Evolutionary conservation across 2,888 invertebrate species (phyloP).

Genomic region (Eupithecia inturbata): DNA sequence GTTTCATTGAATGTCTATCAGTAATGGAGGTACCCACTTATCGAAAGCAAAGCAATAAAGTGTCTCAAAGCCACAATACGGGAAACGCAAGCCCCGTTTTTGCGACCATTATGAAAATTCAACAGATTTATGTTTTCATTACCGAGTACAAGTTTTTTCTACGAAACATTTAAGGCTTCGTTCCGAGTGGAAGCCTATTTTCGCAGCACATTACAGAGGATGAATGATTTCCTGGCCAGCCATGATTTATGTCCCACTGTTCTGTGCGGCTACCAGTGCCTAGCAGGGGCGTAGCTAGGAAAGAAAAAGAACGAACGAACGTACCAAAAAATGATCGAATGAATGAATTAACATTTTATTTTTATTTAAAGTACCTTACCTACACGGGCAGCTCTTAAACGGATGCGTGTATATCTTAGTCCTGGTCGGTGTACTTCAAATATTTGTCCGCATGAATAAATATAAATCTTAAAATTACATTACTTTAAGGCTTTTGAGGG

Average conservation of each 20-base stretch:
- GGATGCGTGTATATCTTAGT: too few relatives aligned
- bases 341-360: background rate
- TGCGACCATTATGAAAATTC: conserved; percentile 34
- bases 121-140: conserved; percentile 56
- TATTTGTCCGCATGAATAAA: background rate
- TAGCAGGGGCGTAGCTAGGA: conserved; percentile 40
- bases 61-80: conserved; percentile 7
- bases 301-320: background rate
- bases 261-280: conserved; percentile 51
- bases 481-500: background rate
- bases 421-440: too few relatives aligned
- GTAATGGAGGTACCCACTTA: background rate
- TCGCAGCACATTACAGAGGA: conserved; percentile 82
- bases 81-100: conserved; percentile 24
- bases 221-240: conserved; percentile 82
- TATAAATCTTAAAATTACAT: background rate
- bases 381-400: too few relatives aligned
- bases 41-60: background rate
- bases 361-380: background rate
- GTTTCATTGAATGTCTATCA: background rate
- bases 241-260: conserved; percentile 77
- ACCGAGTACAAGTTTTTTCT: conserved; percentile 60
- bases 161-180: conserved; percentile 63
- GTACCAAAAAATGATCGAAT: background rate
- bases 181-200: conserved; percentile 79